Base-by-base conservation (phyloP, 2,888 invertebrate species). In the Cheiracanthium punctorium region DNA sequence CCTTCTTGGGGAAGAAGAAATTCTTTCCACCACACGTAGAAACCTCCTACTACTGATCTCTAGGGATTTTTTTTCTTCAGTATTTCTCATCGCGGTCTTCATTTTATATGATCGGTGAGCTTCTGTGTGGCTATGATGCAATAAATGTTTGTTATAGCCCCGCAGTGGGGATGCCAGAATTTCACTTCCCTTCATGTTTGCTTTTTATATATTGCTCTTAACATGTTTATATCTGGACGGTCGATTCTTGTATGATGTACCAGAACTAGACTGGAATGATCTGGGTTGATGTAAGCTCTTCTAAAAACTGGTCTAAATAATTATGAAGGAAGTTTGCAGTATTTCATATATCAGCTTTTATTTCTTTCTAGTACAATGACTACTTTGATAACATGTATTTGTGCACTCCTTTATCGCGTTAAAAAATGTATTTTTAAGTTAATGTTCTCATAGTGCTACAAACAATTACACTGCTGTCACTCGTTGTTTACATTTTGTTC, bases 141-240 rank as follows among this genome's bases (percentile, higher is more conserved):
- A 85, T 85, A 85, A 85, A 85, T 85, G 84, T 79, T 74, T 52
- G 69, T 85, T 85, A 85, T 64, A 69, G 43, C 30, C 58, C 24
- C 2, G 41, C 14, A 70, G 32, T 69, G 81, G 81, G 81, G 81
- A 52, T 48, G 69, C 32, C 69, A 70, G 75, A 81, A 28, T 81
- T 69, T n/a, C 2, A 4, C 4, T 24, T 8, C 24, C 58, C 58
- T 28, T 32, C 43, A 10, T 73, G 37, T 58, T 58, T 58, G 24
- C 58, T 17, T 72, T 82, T 69, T 67, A 75, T 76, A 76, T 82
- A 71, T 71, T 75, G 82, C 73, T 65, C 77, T 77, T 77, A 84
- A 84, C 82, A 52, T 72, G 77, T 84, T 84, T 84, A 84, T 84
- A 72, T 58, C 5, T 1, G 24, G 20, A 8, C 24, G 12, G 24